These are phyloP conservation scores for Latrodectus elegans DNA, from an alignment of 2,888 invertebrate species.

Conservation along the genomic window DNA sequence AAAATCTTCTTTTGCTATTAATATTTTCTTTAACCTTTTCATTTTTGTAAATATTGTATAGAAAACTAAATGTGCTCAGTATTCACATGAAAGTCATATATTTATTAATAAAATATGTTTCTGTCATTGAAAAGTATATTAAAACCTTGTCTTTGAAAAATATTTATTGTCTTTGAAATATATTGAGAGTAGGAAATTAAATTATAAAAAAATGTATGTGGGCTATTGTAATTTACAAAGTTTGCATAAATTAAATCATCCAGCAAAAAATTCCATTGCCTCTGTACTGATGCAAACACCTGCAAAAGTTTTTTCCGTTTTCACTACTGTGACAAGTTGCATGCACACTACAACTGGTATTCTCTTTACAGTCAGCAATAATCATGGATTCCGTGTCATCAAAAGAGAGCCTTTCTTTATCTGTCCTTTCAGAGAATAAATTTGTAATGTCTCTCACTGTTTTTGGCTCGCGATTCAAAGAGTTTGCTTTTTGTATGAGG, in stretches of 20 bases:
- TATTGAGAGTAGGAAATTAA: too few relatives aligned
- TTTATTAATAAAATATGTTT: too few relatives aligned
- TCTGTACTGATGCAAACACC: slow-evolving; percentile 15
- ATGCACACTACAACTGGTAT: slow-evolving; percentile 23
- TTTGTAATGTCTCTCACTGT: not conserved
- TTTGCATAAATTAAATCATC: not conserved
- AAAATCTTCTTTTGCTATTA: too few relatives aligned
- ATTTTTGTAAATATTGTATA: too few relatives aligned
- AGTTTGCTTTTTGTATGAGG: not conserved
- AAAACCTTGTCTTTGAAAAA: too few relatives aligned
- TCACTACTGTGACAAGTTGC: slow-evolving; percentile 20
- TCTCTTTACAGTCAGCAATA: slow-evolving; percentile 16
- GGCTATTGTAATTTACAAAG: too few relatives aligned
- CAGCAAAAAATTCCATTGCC: slow-evolving; percentile 57
- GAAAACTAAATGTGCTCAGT: too few relatives aligned
- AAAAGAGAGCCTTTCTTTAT: slow-evolving; percentile 14
- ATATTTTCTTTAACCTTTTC: too few relatives aligned
- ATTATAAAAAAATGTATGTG: too few relatives aligned
- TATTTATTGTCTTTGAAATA: too few relatives aligned
- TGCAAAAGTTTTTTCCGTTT: slow-evolving; percentile 33
- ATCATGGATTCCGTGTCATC: slow-evolving; percentile 38
- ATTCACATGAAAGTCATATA: too few relatives aligned
- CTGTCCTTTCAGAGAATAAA: not conserved
- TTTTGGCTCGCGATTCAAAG: not conserved
- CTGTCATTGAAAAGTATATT: too few relatives aligned